A percentile compares a stretch with the other conserved stretches of the same genome.
Evolutionary conservation across 2,888 invertebrate species (phyloP).

Genomic region (Andricus curvator): DNA sequence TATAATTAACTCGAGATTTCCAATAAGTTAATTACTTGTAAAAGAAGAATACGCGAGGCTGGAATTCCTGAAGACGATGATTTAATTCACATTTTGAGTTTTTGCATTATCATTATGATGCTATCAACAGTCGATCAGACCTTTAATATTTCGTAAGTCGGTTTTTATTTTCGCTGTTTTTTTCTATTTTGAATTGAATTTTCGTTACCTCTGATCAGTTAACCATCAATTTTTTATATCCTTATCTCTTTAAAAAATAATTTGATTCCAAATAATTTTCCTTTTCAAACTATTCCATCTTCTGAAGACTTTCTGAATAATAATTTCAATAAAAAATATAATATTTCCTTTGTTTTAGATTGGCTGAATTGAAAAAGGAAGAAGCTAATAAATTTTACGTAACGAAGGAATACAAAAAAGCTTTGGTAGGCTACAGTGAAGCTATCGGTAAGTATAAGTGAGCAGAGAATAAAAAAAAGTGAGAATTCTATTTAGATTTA

Average conservation of each 20-base stretch:
- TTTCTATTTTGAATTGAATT: neutral
- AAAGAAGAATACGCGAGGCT: neutral
- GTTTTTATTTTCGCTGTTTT: neutral
- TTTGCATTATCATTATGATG: slow-evolving; percentile 5
- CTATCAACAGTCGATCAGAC: slow-evolving; percentile 20
- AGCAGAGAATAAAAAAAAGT: too few relatives aligned
- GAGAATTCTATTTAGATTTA: too few relatives aligned
- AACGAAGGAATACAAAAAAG: slow-evolving; percentile 92
- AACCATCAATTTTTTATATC: neutral
- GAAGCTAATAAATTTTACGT: slow-evolving; percentile 93
- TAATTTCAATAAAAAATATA: neutral
- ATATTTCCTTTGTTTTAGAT: slow-evolving; percentile 79
- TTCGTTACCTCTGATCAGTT: neutral
- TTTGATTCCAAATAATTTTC: neutral
- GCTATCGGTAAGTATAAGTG: slow-evolving; percentile 83
- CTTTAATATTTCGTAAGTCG: slow-evolving; percentile 36
- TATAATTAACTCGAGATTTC: too few relatives aligned
- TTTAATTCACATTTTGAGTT: slow-evolving; percentile 1
- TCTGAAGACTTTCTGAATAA: neutral
- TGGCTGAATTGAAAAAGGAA: slow-evolving; percentile 92
- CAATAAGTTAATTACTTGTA: too few relatives aligned
- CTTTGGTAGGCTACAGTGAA: slow-evolving; percentile 90
- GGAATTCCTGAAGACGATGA: neutral
- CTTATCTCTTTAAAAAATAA: neutral
- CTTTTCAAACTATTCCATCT: neutral